Conservation (phyloP, 1,140 invertebrate genomes). For the Gryllus bimaculatus region DNA sequence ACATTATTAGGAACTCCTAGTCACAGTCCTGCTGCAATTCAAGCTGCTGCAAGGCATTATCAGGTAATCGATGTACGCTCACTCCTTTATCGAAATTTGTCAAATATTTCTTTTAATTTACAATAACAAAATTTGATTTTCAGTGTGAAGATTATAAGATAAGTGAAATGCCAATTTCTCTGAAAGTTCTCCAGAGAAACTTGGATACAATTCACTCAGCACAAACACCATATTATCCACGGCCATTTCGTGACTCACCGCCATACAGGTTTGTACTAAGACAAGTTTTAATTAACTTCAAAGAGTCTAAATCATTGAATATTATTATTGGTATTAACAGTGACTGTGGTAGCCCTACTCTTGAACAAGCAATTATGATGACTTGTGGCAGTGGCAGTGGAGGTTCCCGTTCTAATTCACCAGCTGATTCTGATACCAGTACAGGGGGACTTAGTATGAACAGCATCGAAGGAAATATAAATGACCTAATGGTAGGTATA, state of each 20-base stretch:
- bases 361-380: constrained; percentile 37
- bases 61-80: background rate
- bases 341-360: constrained; percentile 42
- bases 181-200: constrained; percentile 7
- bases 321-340: constrained; percentile 26
- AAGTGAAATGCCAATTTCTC: background rate
- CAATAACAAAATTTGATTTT: background rate
- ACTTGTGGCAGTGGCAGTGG: constrained; percentile 31
- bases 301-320: background rate
- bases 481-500: constrained; percentile 53
- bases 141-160: background rate
- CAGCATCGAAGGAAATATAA: constrained; percentile 46
- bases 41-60: background rate
- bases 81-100: background rate
- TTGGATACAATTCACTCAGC: constrained; percentile 25
- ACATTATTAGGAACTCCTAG: constrained; percentile 20
- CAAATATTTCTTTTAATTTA: background rate
- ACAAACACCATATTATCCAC: constrained; percentile 30
- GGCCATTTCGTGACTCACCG: constrained; percentile 36
- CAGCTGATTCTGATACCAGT: constrained; percentile 51
- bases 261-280: constrained; percentile 32
- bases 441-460: constrained; percentile 51
- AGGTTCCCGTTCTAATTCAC: constrained; percentile 45
- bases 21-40: background rate
- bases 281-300: background rate